A percentile compares a stretch with the other conserved stretches of the same genome.
phyloP scores from a whole-genome alignment of 1,140 invertebrate genomes.

The roundworm (Caenorhabditis elegans) region WBcel235 BX284603.4:6899001-6899500 shows the following conservation, averaged over 20 bases:
- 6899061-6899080: slow-evolving; percentile 22
- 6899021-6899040: background rate
- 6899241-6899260: slow-evolving; percentile 30
- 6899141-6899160: background rate
- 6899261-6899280: too few relatives aligned
- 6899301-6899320: slow-evolving; percentile 12
- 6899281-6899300: slow-evolving; percentile 11
- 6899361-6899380: slow-evolving; percentile 17
- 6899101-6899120: slow-evolving; percentile 21
- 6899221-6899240: slow-evolving; percentile 29
- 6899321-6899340: slow-evolving; percentile 22
- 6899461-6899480: slow-evolving; percentile 21
- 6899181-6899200: background rate
- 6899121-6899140: slow-evolving; percentile 25
- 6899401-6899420: slow-evolving; percentile 9
- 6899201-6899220: slow-evolving; percentile 27
- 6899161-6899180: slow-evolving; percentile 19
- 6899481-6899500: slow-evolving; percentile 29
- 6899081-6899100: slow-evolving; percentile 19
- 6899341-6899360: background rate
- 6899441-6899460: slow-evolving; percentile 32
- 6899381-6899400: slow-evolving; percentile 30
- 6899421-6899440: slow-evolving; percentile 35
- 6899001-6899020: background rate
- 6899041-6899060: background rate